Evolutionary conservation across 2,113 vertebrate genomes (phyloP).

Genomic region (Passer domesticus): DNA sequence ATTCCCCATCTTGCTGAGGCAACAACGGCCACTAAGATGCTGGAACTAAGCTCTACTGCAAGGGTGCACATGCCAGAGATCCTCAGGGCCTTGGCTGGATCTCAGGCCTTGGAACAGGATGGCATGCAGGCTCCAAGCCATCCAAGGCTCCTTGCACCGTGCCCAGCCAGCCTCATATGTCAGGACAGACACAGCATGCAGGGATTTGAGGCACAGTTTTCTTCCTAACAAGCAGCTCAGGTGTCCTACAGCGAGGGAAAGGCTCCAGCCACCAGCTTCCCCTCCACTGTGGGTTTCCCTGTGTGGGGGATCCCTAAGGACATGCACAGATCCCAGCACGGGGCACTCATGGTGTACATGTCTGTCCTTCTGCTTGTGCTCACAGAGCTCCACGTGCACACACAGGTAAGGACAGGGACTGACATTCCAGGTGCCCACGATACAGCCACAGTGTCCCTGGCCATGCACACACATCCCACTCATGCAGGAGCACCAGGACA

Average conservation of each 20-base stretch:
- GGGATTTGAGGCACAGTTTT: neutral
- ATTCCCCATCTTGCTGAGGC: conserved; percentile 28
- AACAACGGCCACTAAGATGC: conserved; percentile 26
- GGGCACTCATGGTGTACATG: rapidly evolving
- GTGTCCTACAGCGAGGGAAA: neutral
- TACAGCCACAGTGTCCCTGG: neutral
- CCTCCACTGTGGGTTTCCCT: neutral
- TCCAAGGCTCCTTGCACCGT: neutral
- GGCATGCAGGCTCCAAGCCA: conserved; percentile 42
- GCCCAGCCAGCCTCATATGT: neutral
- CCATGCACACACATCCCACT: neutral
- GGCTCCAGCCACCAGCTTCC: neutral
- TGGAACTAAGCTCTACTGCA: conserved; percentile 32
- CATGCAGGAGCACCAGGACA: neutral
- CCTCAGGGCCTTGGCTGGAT: neutral
- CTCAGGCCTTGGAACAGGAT: conserved; percentile 5
- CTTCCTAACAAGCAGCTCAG: neutral
- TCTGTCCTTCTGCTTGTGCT: neutral
- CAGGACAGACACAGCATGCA: neutral
- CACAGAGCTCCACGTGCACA: neutral
- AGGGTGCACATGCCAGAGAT: conserved; percentile 37
- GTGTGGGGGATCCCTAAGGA: neutral
- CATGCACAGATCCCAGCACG: neutral
- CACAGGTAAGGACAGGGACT: neutral
- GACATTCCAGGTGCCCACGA: neutral